These are phyloP conservation scores for Myathropa florea DNA, from an alignment of 2,888 invertebrate genomes.

Conservation along the genomic window DNA sequence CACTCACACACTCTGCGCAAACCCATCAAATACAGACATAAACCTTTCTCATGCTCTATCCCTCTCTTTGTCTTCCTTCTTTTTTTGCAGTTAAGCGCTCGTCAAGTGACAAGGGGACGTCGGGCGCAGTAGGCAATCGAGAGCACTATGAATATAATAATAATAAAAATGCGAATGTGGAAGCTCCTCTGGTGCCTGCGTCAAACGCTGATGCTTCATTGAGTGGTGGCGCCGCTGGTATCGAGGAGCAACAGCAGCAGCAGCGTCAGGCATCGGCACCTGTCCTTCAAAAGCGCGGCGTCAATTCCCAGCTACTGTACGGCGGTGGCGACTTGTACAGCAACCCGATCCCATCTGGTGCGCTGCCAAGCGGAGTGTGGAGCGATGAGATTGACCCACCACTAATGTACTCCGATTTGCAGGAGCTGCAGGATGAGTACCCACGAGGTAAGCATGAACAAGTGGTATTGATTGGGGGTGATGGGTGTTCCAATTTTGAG, in stretches of 20 bases:
- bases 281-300: constrained; percentile 78
- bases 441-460: constrained; percentile 73
- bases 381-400: constrained; percentile 78
- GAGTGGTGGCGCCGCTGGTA: constrained; percentile 33
- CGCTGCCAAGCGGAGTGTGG: constrained; percentile 74
- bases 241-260: constrained; percentile 73
- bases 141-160: constrained; percentile 58
- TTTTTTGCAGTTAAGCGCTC: constrained; percentile 74
- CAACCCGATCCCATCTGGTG: constrained; percentile 50
- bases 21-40: constrained; percentile 12
- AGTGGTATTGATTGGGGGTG: neutral
- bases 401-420: constrained; percentile 76
- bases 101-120: constrained; percentile 67
- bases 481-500: neutral
- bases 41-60: constrained; percentile 1
- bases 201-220: constrained; percentile 43
- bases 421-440: constrained; percentile 78
- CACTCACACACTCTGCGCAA: neutral
- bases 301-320: constrained; percentile 74
- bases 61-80: neutral
- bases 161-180: constrained; percentile 52
- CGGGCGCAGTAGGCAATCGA: constrained; percentile 62
- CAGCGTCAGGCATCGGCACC: constrained; percentile 73
- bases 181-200: constrained; percentile 52
- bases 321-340: constrained; percentile 68